Base-by-base conservation (phyloP, 2,888 invertebrate species). In the Apamea sordens region DNA sequence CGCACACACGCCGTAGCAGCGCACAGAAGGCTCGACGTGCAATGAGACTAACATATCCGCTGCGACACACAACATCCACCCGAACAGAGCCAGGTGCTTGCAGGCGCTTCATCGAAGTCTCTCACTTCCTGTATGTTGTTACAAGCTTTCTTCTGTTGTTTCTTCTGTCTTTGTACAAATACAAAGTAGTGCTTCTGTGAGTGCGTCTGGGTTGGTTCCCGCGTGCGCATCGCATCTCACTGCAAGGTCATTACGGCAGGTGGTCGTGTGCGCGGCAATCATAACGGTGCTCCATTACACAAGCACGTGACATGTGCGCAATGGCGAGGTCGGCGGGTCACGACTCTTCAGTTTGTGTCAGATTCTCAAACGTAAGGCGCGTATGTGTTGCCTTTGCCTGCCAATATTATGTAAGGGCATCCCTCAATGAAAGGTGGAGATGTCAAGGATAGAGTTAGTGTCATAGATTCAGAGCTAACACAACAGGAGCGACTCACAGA, bases 221-320 rank as follows among this genome's bases (percentile, higher is more conserved):
- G 53, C 71, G 50, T 18, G 63, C 50, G 24, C 76, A 53, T 41
- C 50, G 61, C 82, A 69, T 64, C 71, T 71, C 67, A 41, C 64
- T 53, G 13, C 83, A 76, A 85, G 83, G 76, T 85, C 81, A 61
- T 69, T 72, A 15, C 47, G 56, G 28, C 59, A 28, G 28, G 41
- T 18, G 56, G 56, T 32, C 28, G 21, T 10, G 21, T 24, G 44
- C 11, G 28, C 21, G 36, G 24, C 36, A 28, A 15, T 41, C n/a
- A 18, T 79, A 70, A 28, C 76, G 63, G 76, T 50, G 65, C 73
- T 70, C 21, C 3, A 15, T 50, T 36, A 1, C 36, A 61, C 63
- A 28, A 61, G n/a, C 5, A 15, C 21, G 44, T 56, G 61, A 36
- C 68, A 11, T 28, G 67, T 56, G 84, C 50, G 36, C 69, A 50